These are phyloP conservation scores for Drosophila gaucha DNA, from an alignment of 2,888 invertebrate species.

Conservation along the genomic window DNA sequence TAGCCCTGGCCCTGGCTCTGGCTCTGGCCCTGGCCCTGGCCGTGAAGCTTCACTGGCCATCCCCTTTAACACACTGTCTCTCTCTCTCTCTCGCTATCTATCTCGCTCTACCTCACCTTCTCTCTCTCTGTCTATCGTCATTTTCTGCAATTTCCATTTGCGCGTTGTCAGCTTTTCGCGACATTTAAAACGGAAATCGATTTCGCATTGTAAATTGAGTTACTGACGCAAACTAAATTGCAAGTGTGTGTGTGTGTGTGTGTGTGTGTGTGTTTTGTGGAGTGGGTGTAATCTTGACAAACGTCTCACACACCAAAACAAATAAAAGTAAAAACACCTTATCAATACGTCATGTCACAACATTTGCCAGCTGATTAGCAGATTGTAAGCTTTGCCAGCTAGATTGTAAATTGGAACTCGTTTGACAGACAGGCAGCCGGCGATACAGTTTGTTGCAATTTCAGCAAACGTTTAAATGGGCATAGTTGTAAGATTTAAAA, in stretches of 20 bases:
- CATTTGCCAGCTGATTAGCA: conserved; percentile 52
- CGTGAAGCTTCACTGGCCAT: conserved; percentile 18
- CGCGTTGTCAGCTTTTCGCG: conserved; percentile 43
- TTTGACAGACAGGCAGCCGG: conserved; percentile 2
- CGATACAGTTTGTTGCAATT: conserved; percentile 3
- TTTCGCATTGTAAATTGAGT: conserved; percentile 68
- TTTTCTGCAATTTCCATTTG: conserved; percentile 34
- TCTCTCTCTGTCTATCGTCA: not conserved
- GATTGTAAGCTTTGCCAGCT: conserved; percentile 34
- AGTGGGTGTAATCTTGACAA: conserved; percentile 51
- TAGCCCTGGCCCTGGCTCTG: conserved; percentile 21
- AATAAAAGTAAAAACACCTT: conserved; percentile 30
- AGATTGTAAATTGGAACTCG: conserved; percentile 10
- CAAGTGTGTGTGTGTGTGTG: not conserved
- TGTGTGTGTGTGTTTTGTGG: not conserved
- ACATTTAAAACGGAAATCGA: conserved; percentile 73
- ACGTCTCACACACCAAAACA: conserved; percentile 18
- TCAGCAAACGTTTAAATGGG: no score
- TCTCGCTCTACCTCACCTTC: not conserved
- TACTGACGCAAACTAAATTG: conserved; percentile 53
- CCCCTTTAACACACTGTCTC: not conserved
- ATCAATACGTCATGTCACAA: conserved; percentile 56
- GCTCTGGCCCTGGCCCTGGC: conserved; percentile 39
- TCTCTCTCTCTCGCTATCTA: not conserved
- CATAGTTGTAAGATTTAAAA: no score